phyloP scores from a whole-genome alignment of 2,888 invertebrate species.

The Acanthopleura granulata region DNA sequence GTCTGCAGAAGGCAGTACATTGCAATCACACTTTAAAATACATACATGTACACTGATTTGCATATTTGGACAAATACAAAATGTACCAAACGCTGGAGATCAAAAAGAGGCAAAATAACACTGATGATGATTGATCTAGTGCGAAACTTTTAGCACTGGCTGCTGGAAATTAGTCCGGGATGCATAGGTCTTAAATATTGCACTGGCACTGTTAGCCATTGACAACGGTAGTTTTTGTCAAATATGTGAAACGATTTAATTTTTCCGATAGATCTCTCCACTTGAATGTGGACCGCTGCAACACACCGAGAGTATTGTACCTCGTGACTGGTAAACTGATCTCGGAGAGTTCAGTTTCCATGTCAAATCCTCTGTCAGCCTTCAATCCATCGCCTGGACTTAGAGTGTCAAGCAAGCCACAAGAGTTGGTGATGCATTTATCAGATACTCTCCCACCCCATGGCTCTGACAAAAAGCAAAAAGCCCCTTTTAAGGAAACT shows the following conservation, averaged over 20 bases:
- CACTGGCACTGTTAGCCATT: too few relatives aligned
- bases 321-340: background rate
- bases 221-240: too few relatives aligned
- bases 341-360: conserved; percentile 25
- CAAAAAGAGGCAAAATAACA: too few relatives aligned
- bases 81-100: too few relatives aligned
- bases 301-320: background rate
- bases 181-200: too few relatives aligned
- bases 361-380: conserved; percentile 42
- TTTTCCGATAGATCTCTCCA: background rate
- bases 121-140: too few relatives aligned
- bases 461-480: conserved; percentile 27
- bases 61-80: too few relatives aligned
- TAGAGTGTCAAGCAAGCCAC: conserved; percentile 31
- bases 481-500: conserved; percentile 23
- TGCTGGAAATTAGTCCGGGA: too few relatives aligned
- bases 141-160: too few relatives aligned
- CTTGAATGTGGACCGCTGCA: background rate
- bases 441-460: conserved; percentile 35
- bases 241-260: background rate
- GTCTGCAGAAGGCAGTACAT: too few relatives aligned
- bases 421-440: conserved; percentile 29
- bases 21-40: too few relatives aligned
- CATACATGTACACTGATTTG: too few relatives aligned
- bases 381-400: conserved; percentile 27